Evolutionary conservation across 2,113 vertebrate species (phyloP).

Genomic region (Sarotherodon lohbergeri): DNA sequence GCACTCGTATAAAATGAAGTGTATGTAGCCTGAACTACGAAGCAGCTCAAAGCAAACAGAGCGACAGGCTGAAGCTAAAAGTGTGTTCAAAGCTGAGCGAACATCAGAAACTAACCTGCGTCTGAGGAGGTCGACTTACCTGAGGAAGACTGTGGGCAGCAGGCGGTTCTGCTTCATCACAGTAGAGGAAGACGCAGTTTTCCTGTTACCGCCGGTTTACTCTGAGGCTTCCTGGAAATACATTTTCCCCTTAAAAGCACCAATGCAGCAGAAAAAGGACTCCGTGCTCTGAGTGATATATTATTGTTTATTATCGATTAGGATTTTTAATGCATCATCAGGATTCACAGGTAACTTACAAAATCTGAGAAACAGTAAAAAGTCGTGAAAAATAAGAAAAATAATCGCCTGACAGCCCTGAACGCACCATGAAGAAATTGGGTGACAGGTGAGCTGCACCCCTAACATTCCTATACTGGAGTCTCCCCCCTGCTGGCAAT

Average conservation of each 20-base stretch:
- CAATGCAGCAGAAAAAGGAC: not conserved
- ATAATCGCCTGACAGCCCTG: not conserved
- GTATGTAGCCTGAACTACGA: not conserved
- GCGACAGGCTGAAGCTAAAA: not conserved
- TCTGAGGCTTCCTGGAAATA: not conserved
- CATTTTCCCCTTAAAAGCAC: not conserved
- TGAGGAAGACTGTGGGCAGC: not conserved
- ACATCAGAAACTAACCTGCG: not conserved
- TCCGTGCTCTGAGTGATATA: not conserved
- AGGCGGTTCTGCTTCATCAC: not conserved
- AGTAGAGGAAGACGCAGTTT: not conserved
- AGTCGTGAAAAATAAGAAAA: not conserved
- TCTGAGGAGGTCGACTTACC: not conserved
- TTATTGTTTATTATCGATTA: not conserved
- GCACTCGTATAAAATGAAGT: rapidly evolving
- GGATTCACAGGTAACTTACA: not conserved
- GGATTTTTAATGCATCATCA: not conserved
- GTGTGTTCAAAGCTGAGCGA: not conserved
- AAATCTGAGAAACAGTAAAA: not conserved
- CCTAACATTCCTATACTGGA: too few species aligned
- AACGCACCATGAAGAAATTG: not conserved
- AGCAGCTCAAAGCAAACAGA: not conserved
- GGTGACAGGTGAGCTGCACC: not conserved
- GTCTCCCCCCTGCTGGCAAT: not conserved
- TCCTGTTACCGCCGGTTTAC: not conserved